phyloP scores from a whole-genome alignment of 2,888 invertebrate species.

The Scaptomyza flava region DNA sequence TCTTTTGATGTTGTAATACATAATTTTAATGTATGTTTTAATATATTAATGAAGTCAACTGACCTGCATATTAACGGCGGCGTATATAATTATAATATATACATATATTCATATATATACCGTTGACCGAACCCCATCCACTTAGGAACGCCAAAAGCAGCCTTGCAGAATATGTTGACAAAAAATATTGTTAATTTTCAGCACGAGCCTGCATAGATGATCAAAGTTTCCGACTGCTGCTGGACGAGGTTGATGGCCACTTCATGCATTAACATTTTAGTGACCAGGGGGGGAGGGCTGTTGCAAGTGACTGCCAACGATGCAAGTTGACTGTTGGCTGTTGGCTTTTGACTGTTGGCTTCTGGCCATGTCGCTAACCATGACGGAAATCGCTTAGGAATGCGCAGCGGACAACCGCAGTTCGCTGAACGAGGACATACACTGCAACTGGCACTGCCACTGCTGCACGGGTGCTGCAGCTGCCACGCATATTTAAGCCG shows the following conservation, averaged over 20 bases:
- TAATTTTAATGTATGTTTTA: too few species aligned
- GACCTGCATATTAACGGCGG: background rate
- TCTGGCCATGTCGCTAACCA: slow-evolving; percentile 15
- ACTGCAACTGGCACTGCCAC: slow-evolving; percentile 18
- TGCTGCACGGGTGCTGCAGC: slow-evolving; percentile 6
- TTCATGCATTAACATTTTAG: slow-evolving; percentile 46
- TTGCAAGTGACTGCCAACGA: background rate
- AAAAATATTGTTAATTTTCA: slow-evolving; percentile 35
- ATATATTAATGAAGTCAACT: background rate
- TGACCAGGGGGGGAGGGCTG: slow-evolving; percentile 1
- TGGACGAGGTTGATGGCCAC: slow-evolving; percentile 17
- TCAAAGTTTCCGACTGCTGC: background rate
- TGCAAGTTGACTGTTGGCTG: background rate
- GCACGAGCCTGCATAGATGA: background rate
- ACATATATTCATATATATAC: too few species aligned
- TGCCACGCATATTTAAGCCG: slow-evolving; percentile 56
- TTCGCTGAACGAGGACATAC: slow-evolving; percentile 14
- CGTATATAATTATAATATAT: background rate
- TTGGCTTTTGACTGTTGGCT: slow-evolving; percentile 5
- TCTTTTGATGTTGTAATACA: too few species aligned
- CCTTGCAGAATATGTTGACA: slow-evolving; percentile 1
- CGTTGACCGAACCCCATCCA: background rate
- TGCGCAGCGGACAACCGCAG: slow-evolving; percentile 30
- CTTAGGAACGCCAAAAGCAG: background rate
- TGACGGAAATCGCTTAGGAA: slow-evolving; percentile 40